These are phyloP conservation scores for Spinus olivaceus DNA, from an alignment of 2,797 vertebrate genomes.

Conservation along the genomic window DNA sequence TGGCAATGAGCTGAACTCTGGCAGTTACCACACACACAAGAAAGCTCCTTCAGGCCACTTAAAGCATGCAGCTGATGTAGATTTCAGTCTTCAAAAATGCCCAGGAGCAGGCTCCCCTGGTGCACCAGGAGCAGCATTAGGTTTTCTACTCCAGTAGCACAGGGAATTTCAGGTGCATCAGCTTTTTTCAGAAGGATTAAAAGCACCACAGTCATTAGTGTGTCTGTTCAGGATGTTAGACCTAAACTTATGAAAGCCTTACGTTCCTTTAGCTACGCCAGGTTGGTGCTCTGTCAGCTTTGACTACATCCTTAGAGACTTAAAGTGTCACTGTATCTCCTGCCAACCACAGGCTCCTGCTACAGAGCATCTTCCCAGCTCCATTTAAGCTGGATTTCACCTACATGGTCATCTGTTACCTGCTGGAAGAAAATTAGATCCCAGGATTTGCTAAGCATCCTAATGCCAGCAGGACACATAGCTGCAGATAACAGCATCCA, in stretches of 20 bases:
- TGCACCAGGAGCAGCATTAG: background rate
- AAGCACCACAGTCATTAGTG: background rate
- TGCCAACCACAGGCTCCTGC: background rate
- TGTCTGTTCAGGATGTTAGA: background rate
- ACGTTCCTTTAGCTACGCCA: background rate
- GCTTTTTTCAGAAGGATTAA: background rate
- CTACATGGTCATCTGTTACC: background rate
- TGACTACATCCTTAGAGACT: background rate
- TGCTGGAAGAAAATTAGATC: background rate
- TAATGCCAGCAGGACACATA: background rate
- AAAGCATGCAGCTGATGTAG: background rate
- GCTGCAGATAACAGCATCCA: background rate
- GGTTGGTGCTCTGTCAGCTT: background rate
- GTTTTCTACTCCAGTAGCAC: background rate
- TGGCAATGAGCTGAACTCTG: background rate
- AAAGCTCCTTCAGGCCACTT: background rate
- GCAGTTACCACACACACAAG: accelerated
- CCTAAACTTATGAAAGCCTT: background rate
- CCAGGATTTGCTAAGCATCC: background rate
- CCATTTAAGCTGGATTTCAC: background rate
- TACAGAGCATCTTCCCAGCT: background rate
- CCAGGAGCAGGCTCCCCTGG: background rate
- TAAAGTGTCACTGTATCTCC: background rate
- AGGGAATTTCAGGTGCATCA: background rate
- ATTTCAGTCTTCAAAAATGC: background rate